Conservation (phyloP, 2,797 vertebrate species). For the Muscicapa comitata region DNA sequence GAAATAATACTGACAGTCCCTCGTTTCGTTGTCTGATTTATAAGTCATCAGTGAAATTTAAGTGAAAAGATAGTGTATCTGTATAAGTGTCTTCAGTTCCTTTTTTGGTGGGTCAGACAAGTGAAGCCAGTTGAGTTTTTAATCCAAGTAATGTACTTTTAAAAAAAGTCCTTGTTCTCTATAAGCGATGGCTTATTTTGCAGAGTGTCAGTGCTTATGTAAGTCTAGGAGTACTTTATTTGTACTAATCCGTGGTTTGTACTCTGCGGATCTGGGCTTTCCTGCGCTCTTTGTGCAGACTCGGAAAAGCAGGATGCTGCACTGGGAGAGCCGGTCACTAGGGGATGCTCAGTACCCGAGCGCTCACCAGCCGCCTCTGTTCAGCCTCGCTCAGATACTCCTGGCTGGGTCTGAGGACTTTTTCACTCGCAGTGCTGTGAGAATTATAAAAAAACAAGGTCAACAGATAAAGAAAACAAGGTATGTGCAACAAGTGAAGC, state of each 20-base stretch:
- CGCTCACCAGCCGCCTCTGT: neutral
- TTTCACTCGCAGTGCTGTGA: neutral
- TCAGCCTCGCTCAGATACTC: neutral
- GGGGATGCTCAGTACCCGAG: constrained; percentile 51
- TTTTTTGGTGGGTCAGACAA: neutral
- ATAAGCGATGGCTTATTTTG: neutral
- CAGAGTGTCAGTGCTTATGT: neutral
- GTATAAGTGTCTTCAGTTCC: neutral
- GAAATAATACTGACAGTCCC: neutral
- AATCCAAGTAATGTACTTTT: neutral
- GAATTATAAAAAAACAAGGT: neutral
- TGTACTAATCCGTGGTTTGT: neutral
- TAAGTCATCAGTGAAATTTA: neutral
- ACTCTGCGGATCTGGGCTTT: neutral
- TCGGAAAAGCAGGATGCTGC: neutral
- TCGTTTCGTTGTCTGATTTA: neutral
- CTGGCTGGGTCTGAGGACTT: neutral
- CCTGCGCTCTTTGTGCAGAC: neutral
- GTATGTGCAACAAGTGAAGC: neutral
- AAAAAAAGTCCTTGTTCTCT: neutral
- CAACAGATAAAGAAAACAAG: neutral
- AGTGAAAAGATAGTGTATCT: neutral
- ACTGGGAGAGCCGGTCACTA: neutral
- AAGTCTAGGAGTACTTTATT: neutral
- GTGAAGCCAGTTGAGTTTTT: neutral